phyloP scores from a whole-genome alignment of 2,113 vertebrate species.

The Haplochromis burtoni region DNA sequence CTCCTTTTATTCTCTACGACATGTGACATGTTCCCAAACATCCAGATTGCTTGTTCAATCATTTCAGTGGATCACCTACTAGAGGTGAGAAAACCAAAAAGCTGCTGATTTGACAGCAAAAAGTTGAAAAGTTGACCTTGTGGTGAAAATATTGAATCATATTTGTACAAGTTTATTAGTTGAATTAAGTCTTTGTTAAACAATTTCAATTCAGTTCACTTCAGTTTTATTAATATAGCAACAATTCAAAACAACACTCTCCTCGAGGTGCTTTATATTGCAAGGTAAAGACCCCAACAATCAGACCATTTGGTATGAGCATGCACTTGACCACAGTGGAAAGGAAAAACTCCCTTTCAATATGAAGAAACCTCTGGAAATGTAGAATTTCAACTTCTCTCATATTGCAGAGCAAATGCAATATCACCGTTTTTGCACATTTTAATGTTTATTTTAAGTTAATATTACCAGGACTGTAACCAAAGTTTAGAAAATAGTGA shows the following conservation, averaged over 20 bases:
- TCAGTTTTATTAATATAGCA: not conserved
- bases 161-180: not conserved
- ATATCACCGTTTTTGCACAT: rapidly evolving
- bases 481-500: not conserved
- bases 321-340: not conserved
- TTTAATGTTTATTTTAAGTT: not conserved
- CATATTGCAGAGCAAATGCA: not conserved
- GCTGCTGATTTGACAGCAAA: not conserved
- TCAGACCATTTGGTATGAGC: rapidly evolving
- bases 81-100: constrained; percentile 46
- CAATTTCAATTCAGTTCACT: not conserved
- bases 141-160: not conserved
- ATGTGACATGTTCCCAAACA: not conserved
- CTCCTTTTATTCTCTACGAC: not conserved
- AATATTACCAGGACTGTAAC: not conserved
- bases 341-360: not conserved
- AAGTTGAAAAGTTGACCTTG: not conserved
- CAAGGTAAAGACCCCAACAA: not conserved
- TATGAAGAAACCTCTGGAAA: not conserved
- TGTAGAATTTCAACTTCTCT: not conserved
- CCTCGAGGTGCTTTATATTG: not conserved
- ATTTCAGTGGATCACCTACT: not conserved
- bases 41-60: constrained; percentile 18
- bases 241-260: not conserved
- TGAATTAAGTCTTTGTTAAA: not conserved